Evolutionary conservation across 92 coral and sea anemone genomes (phyloP), one percentile per base, ranked within the genome.

Genomic region (Plumapathes pennacea): DNA sequence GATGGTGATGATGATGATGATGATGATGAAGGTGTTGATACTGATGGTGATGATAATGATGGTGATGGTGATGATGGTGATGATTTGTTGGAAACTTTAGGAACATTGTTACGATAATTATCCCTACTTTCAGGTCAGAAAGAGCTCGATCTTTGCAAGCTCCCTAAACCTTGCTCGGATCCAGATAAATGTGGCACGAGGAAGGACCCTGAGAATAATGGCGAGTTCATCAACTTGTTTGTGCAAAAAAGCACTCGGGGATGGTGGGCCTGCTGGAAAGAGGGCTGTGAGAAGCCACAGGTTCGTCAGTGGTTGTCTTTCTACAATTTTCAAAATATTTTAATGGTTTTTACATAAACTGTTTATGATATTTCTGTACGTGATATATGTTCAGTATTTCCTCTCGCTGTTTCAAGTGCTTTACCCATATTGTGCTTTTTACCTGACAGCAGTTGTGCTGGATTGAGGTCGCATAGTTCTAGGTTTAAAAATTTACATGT

Each of bases 241-340:
- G 77, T 76, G 15, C 74, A 71, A 64, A 88, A 84, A 60, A 71
- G 74, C 25, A 76, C 76, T 18, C 76, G 59, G 13, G 99, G 99
- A 8, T 94, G 96, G 96, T 94, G 99, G 99, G 96, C 99, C 0
- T 81, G 90, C 29, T 85, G 58, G 50, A 77, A 83, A 57, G 90
- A 79, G 12, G 96, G 81, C 10, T 62, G 56, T 3, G 79, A 70
- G 17, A 52, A 78, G 34, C 85, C 84, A 36, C 36, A 81, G 43
- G 87, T 80, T 50, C 57, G 81, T 58, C 11, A 13, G 31, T 50
- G 37, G 15, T n/a, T 14, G 23, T 10, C 24, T 3, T 60, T 0
- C 22, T 5, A 36, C 9, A 36, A 9, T 8, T 47, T 12, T 15
- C 54, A 23, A 47, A 8, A 4, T 7, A 12, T 3, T 47, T 9